Evolutionary conservation across 2,888 invertebrate species (phyloP), one percentile per base, ranked within the genome.

Genomic region (Drosophila limbata): DNA sequence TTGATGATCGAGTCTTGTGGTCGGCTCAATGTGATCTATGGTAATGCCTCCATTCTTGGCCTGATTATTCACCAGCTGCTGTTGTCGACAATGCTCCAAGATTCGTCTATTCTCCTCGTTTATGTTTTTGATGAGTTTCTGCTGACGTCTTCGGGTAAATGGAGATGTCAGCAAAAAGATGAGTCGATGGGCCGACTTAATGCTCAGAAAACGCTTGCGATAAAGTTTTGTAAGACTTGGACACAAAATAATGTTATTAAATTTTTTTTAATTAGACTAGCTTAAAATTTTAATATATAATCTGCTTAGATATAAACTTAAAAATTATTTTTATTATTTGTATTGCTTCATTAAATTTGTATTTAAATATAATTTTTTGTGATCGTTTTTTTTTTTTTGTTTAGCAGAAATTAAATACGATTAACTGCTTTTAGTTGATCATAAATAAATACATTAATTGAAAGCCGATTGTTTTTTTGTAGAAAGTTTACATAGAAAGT

Each of bases 141-240:
- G 51, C n/a, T 84, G 84, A 8, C 78, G 76, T 1, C 47, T 33
- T 5, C 73, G 62, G 31, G 50, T 60, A 0, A 84, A 17, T 0
- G 84, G 84, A 13, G 70, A 74, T 13, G 47, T 48, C 0, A 84
- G 13, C 64, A 66, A 73, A 19, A 57, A 84, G 9, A 51, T 78
- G 0, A 85, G 44, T 0, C 78, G 70, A 48, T 81, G 80, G 2
- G 81, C 73, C 0, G 84, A 81, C 13, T 68, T 68, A 0, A 76
- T 42, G 51, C 76, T 74, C 10, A 84, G 42, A 31, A 81, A 84
- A 11, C 85, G 84, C 15, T 76, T 39, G 4, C 85, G 72, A 44
- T 84, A 84, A 1, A 85, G 52, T n/a, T 78, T 63, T 0, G 71
- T 68, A 1, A 83, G 55, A 3, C 82, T 83, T 28, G 8, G 2